phyloP scores from a whole-genome alignment of 2,113 vertebrate species.

The Andinoacara biseriatus region DNA sequence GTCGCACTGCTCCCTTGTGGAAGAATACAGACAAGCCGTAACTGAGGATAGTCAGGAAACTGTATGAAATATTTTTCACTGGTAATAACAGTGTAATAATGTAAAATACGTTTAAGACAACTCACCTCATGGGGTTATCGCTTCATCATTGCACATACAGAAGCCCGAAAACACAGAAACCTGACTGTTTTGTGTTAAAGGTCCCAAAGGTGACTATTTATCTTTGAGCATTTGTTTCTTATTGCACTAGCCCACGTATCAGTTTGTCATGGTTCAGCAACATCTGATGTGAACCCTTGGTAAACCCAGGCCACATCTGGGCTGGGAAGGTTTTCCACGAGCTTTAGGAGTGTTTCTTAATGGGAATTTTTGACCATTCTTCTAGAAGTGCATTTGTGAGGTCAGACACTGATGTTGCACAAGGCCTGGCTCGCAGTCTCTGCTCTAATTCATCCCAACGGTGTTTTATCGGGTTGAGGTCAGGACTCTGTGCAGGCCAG shows the following conservation, averaged over 20 bases:
- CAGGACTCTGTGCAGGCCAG: no score
- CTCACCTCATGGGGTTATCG: not conserved
- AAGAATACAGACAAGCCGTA: not conserved
- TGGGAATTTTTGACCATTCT: no score
- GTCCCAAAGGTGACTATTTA: not conserved
- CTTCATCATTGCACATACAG: not conserved
- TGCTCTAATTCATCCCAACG: no score
- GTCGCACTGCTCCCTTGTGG: constrained; percentile 52
- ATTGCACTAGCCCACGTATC: not conserved
- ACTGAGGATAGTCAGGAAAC: not conserved
- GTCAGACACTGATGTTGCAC: no score
- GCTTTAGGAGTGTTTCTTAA: no score
- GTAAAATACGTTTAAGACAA: not conserved
- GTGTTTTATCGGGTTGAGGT: no score
- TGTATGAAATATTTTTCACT: not conserved
- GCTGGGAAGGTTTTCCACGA: not conserved
- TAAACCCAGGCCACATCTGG: not conserved
- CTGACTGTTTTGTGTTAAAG: not conserved
- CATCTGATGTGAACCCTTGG: not conserved
- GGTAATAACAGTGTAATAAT: not conserved
- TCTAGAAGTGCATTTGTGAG: no score
- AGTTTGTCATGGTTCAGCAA: not conserved
- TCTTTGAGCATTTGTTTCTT: not conserved
- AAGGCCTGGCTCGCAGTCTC: no score
- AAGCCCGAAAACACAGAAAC: not conserved